Conservation (phyloP, 2,113 vertebrate species). For the Lucifuga dentata region DNA sequence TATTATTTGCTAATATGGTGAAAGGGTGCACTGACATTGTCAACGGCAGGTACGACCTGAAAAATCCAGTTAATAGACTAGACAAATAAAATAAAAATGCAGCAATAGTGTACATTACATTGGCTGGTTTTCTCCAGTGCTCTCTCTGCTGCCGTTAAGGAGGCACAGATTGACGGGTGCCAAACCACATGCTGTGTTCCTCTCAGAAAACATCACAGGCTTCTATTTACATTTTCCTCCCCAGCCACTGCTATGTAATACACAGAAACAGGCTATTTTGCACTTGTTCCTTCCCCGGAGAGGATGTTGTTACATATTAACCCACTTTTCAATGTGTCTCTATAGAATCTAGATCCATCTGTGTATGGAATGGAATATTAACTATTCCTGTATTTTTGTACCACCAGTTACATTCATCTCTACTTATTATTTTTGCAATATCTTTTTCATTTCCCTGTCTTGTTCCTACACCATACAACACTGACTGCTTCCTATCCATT, state of each 20-base stretch:
- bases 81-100: constrained; percentile 48
- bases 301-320: constrained; percentile 28
- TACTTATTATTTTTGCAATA: constrained; percentile 2
- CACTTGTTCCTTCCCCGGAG: constrained; percentile 19
- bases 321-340: background rate
- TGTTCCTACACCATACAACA: background rate
- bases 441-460: background rate
- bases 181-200: constrained; percentile 55
- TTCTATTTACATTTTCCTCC: constrained; percentile 66
- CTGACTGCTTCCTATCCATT: background rate
- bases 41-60: too few species aligned
- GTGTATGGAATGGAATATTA: constrained; percentile 5
- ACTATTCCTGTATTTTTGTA: constrained; percentile 3
- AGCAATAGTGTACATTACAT: constrained; percentile 62
- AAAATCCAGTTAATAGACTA: too few species aligned
- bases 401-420: background rate
- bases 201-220: constrained; percentile 62
- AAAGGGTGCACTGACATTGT: too few species aligned
- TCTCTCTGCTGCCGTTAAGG: constrained; percentile 58
- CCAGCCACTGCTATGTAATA: constrained; percentile 40
- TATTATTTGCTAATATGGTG: too few species aligned
- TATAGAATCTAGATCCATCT: constrained; percentile 10
- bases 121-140: constrained; percentile 46
- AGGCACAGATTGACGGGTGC: constrained; percentile 62
- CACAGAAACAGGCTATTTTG: constrained; percentile 17